phyloP scores from a whole-genome alignment of 2,113 vertebrate genomes.

The Pomatorhinus ruficollis region DNA sequence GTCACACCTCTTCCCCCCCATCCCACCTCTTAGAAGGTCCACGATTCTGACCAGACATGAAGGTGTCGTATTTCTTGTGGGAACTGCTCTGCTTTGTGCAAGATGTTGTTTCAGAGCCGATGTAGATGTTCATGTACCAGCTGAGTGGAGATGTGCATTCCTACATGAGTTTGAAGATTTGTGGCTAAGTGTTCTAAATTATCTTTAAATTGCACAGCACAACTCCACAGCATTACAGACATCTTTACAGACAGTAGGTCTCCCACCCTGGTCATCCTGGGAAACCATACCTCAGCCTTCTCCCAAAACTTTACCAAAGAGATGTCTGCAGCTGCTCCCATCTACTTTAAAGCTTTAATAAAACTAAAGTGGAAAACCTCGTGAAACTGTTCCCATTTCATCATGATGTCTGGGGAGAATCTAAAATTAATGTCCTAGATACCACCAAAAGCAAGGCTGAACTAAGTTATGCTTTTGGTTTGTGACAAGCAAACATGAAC shows the following conservation, averaged over 20 bases:
- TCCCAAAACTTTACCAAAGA: not conserved
- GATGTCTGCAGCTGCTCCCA: not conserved
- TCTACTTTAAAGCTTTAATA: not conserved
- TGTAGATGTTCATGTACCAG: not conserved
- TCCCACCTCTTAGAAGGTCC: not conserved
- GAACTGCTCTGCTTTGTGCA: not conserved
- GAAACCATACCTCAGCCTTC: not conserved
- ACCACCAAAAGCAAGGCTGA: not conserved
- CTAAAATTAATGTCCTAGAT: not conserved
- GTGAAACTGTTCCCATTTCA: not conserved
- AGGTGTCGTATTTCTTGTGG: not conserved
- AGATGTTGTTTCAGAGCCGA: not conserved
- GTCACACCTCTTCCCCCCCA: not conserved
- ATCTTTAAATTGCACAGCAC: not conserved
- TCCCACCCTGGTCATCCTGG: not conserved
- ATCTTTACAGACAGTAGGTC: not conserved
- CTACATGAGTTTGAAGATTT: not conserved
- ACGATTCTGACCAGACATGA: not conserved
- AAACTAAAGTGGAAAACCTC: not conserved
- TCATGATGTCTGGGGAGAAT: not conserved
- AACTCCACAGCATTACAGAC: not conserved
- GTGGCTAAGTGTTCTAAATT: not conserved
- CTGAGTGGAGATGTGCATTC: not conserved
- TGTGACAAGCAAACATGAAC: not conserved
- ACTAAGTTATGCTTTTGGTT: not conserved